These are phyloP conservation scores for Ischnus inquisitorius DNA, from an alignment of 2,888 invertebrate species.

Conservation along the genomic window DNA sequence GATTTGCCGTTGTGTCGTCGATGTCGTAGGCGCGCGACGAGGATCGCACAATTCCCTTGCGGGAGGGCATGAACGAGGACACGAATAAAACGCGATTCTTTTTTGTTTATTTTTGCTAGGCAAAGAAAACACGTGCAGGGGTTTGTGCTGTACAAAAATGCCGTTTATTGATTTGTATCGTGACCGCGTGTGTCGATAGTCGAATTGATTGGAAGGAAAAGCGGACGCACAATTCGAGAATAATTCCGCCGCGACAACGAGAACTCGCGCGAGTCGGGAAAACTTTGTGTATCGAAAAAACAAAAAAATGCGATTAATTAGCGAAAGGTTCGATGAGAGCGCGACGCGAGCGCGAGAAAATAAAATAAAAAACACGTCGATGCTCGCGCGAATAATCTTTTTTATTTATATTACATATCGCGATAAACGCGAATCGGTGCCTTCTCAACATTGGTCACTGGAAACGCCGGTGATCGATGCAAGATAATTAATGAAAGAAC, in stretches of 20 bases:
- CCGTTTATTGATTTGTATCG: neutral
- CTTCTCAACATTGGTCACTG: conserved; percentile 21
- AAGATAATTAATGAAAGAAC: conserved; percentile 2
- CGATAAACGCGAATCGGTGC: conserved; percentile 47
- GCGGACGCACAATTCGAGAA: neutral
- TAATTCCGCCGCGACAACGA: neutral
- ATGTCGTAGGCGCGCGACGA: neutral
- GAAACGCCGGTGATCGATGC: neutral
- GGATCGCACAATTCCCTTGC: neutral
- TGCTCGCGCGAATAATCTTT: conserved; percentile 35
- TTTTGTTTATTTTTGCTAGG: conserved; percentile 11
- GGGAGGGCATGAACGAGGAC: conserved; percentile 15
- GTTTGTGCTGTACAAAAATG: conserved; percentile 31
- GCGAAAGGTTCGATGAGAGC: conserved; percentile 3
- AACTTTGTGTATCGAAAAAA: neutral
- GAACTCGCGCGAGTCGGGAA: neutral
- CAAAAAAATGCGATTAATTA: neutral
- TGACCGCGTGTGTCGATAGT: neutral
- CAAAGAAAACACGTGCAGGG: neutral
- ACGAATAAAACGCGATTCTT: conserved; percentile 10
- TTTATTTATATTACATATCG: conserved; percentile 40
- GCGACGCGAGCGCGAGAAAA: conserved; percentile 22
- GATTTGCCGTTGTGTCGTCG: neutral
- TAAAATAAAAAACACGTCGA: conserved; percentile 21
- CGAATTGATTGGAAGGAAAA: neutral